Evolutionary conservation across 2,888 invertebrate species (phyloP), one percentile per base, ranked within the genome.

Genomic region (Hyposoter didymator): DNA sequence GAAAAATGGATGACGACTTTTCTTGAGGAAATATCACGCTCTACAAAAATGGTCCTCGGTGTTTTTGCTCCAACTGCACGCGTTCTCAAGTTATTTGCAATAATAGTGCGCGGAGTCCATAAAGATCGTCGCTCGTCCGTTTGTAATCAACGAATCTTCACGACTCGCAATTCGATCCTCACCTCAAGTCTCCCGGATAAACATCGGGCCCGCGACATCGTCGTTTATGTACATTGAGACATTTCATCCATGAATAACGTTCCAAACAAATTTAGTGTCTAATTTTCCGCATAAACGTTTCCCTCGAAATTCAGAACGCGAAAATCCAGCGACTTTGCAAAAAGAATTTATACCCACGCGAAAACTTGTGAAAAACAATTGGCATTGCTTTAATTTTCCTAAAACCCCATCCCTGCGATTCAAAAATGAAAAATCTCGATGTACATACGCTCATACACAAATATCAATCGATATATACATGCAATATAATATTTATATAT

Each of bases 401-500:
- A 22, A 67, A 5, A 17, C 12, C 12, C 14, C 10, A 22, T 43
- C 6, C 12, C 19, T 14, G 1, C 28, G 17, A 69, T 14, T 69
- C 14, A 3, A 47, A 19, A 45, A 45, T 67, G 67, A 3, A 45
- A 69, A 10, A 28, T 43, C 45, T 22, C 67, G 22, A 45, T 17
- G n/a, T 35, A 70, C 14, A 47, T 45, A 17, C 28, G 28, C 32
- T 28, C 62, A 74, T 45, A 74, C 62, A 62, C 28, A 62, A 45
- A 45, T 59, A 74, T 69, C 6, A 22, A 69, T 55, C 55, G 12
- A 55, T 55, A 55, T 55, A 55, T 55, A 55, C 55, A 55, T 55
- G 55, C 28, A 55, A 55, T 55, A 55, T 55, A 55, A 59, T 73
- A 22, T 55, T 73, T 19, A 73, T 52, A 49, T 49, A 35, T 5